These are phyloP conservation scores for Arrhopalites spinosus DNA, from an alignment of 2,888 invertebrate species.

Conservation along the genomic window DNA sequence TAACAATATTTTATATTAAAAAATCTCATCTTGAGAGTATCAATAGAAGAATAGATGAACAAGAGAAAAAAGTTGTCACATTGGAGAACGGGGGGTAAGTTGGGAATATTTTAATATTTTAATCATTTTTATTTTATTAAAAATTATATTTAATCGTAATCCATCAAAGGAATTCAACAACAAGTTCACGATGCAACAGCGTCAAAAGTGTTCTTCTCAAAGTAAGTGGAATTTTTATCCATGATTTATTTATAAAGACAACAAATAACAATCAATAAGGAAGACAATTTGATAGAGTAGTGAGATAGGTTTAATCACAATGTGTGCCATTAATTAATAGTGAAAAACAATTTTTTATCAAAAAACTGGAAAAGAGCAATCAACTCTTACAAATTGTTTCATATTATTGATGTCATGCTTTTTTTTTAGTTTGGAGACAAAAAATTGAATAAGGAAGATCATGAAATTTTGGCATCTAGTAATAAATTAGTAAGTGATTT, in stretches of 20 bases:
- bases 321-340: too few relatives aligned
- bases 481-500: constrained; percentile 50
- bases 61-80: constrained; percentile 34
- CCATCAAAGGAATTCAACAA: background rate
- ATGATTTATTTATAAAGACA: too few relatives aligned
- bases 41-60: constrained; percentile 41
- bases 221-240: too few relatives aligned
- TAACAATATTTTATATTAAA: constrained; percentile 54
- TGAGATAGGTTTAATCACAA: too few relatives aligned
- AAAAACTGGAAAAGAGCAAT: too few relatives aligned
- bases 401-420: background rate
- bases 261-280: too few relatives aligned
- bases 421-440: constrained; percentile 40
- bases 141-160: background rate
- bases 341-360: too few relatives aligned
- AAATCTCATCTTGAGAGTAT: constrained; percentile 50
- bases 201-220: constrained; percentile 39
- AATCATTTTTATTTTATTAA: constrained; percentile 6
- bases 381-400: too few relatives aligned
- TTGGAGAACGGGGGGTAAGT: constrained; percentile 33
- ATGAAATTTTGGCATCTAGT: constrained; percentile 48
- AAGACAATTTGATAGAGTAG: too few relatives aligned
- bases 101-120: background rate
- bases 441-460: constrained; percentile 48
- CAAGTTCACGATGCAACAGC: constrained; percentile 6